A percentile compares a stretch with the other conserved stretches of the same genome.
Evolutionary conservation across 2,113 vertebrate species (phyloP).

Genomic region (Formicarius rufipectus): DNA sequence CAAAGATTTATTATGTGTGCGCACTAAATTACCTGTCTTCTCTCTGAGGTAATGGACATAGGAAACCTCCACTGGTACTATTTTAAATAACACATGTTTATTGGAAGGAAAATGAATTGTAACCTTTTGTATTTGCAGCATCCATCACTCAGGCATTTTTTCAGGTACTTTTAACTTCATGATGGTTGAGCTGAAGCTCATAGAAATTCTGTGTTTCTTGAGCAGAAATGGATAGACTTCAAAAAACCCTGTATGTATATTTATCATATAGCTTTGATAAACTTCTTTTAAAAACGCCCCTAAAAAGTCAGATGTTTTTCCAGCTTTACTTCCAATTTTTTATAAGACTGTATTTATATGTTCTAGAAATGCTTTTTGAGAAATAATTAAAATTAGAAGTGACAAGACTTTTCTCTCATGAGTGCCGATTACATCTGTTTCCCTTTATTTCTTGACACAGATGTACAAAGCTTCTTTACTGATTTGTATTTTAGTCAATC

Average conservation of each 20-base stretch:
- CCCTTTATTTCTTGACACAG: background rate
- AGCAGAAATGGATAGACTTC: background rate
- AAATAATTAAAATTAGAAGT: background rate
- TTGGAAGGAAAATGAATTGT: background rate
- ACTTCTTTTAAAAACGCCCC: background rate
- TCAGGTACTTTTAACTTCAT: background rate
- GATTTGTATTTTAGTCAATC: background rate
- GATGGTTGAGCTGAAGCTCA: background rate
- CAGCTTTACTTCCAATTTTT: background rate
- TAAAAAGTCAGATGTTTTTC: background rate
- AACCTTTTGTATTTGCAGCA: background rate
- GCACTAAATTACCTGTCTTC: background rate
- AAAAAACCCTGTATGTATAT: background rate
- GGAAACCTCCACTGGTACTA: background rate
- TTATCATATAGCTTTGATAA: background rate
- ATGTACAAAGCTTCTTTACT: background rate
- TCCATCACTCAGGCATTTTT: background rate
- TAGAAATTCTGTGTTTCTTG: background rate
- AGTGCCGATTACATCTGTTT: background rate
- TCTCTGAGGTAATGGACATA: background rate
- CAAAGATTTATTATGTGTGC: background rate
- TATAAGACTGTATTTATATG: background rate
- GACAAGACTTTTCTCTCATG: background rate
- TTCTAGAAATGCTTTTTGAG: background rate
- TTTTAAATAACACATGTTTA: background rate